These are phyloP conservation scores for Chlorodrepanis virens DNA, from an alignment of 2,113 vertebrate genomes.

Conservation along the genomic window DNA sequence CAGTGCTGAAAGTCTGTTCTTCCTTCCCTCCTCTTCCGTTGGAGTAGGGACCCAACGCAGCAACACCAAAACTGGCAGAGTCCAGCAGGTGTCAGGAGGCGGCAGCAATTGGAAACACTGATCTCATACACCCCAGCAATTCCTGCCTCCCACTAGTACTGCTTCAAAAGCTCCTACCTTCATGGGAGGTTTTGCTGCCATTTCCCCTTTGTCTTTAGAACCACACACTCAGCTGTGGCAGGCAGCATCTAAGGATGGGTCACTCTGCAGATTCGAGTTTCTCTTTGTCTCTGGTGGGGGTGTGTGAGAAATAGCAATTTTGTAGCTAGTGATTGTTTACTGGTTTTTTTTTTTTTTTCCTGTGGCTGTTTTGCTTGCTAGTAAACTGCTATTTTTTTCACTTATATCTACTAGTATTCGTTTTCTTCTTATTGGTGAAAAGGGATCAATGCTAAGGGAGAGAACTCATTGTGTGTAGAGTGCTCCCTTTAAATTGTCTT, in stretches of 20 bases:
- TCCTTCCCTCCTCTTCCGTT: neutral
- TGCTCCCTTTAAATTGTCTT: neutral
- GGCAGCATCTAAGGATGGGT: neutral
- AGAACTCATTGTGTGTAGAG: neutral
- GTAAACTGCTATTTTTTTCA: neutral
- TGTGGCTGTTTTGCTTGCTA: neutral
- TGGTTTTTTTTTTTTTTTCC: neutral
- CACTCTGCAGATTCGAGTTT: neutral
- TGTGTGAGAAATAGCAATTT: neutral
- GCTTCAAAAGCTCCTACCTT: neutral
- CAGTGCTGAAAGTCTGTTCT: neutral
- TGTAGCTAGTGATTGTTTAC: neutral
- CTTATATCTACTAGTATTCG: neutral
- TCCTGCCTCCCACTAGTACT: neutral
- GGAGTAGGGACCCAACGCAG: neutral
- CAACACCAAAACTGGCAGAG: too few relatives aligned
- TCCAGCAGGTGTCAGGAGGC: neutral
- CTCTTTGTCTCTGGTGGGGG: neutral
- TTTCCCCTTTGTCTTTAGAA: neutral
- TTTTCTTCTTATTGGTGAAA: neutral
- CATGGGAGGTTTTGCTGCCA: neutral
- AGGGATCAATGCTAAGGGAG: neutral
- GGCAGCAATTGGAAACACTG: neutral
- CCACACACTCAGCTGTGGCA: neutral
- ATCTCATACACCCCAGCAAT: rapidly evolving